These are phyloP conservation scores for Liodrosophila aerea DNA, from an alignment of 2,888 invertebrate genomes.

Conservation along the genomic window DNA sequence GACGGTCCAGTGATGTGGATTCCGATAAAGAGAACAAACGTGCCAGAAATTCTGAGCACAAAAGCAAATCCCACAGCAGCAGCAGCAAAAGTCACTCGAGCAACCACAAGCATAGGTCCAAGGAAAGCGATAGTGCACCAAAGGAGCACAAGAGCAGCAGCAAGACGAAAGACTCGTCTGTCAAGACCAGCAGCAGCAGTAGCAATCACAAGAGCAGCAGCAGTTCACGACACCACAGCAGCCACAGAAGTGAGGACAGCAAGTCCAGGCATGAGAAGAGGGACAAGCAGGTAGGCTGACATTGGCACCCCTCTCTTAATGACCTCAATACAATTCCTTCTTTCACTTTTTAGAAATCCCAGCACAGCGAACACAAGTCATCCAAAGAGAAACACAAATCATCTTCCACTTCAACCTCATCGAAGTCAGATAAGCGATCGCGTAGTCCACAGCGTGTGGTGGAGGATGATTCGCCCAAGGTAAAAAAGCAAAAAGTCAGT, in stretches of 20 bases:
- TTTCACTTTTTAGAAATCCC: conserved; percentile 22
- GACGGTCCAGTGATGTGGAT: conserved; percentile 65
- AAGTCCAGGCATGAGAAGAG: conserved; percentile 49
- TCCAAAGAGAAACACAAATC: conserved; percentile 56
- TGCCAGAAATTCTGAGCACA: conserved; percentile 41
- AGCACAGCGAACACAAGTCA: conserved; percentile 45
- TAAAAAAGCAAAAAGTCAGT: conserved; percentile 45
- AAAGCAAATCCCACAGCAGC: conserved; percentile 27
- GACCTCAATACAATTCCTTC: neutral
- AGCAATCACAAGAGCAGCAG: conserved; percentile 25
- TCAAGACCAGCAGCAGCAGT: conserved; percentile 37
- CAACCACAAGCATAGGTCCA: conserved; percentile 14
- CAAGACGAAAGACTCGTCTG: conserved; percentile 40
- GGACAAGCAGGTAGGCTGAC: conserved; percentile 44
- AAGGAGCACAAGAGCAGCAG: conserved; percentile 37
- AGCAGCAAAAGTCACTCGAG: conserved; percentile 45
- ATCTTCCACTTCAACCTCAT: conserved; percentile 49
- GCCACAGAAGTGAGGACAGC: conserved; percentile 34
- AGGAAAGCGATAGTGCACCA: conserved; percentile 34
- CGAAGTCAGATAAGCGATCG: conserved; percentile 52
- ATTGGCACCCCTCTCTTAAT: neutral
- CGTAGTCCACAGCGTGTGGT: conserved; percentile 50
- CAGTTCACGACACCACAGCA: conserved; percentile 8
- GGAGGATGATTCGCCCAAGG: conserved; percentile 44
- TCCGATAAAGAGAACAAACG: conserved; percentile 64